These are phyloP conservation scores for Troides aeacus DNA, from an alignment of 2,888 invertebrate species.

Conservation along the genomic window DNA sequence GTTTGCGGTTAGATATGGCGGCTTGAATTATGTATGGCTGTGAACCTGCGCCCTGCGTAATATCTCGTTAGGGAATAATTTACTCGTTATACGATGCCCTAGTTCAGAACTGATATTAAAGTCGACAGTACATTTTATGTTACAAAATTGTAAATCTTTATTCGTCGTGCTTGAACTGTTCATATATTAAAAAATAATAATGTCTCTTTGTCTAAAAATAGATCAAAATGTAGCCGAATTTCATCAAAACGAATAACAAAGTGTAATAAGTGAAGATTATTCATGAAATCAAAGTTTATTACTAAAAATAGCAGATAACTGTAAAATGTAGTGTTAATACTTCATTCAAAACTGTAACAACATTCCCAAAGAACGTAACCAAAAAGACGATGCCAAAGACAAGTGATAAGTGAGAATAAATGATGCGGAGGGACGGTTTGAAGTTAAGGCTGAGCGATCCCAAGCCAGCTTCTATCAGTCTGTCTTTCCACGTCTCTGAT, in stretches of 20 bases:
- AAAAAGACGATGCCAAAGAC: conserved; percentile 32
- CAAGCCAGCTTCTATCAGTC: conserved; percentile 54
- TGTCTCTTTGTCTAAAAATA: background rate
- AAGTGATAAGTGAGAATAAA: conserved; percentile 34
- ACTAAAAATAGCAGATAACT: background rate
- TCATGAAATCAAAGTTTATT: background rate
- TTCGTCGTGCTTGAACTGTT: too few relatives aligned
- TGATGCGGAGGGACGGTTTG: conserved; percentile 71
- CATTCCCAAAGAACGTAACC: conserved; percentile 26
- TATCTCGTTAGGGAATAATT: conserved; percentile 5
- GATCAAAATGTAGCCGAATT: conserved; percentile 7
- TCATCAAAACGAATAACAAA: background rate
- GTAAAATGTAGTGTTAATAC: conserved; percentile 8
- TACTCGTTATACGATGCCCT: background rate
- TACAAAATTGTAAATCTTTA: too few relatives aligned
- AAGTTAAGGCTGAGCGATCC: conserved; percentile 73
- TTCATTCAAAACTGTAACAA: conserved; percentile 3
- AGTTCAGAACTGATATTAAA: background rate
- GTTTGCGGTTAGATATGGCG: conserved; percentile 18
- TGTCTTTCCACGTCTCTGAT: conserved; percentile 66
- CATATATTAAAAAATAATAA: background rate
- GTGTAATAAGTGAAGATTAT: background rate
- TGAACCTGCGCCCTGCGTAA: conserved; percentile 6
- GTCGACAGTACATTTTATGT: background rate
- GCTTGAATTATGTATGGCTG: conserved; percentile 17